Conservation (phyloP, 64 coral and sea anemone species). For the Hydrozoanthus tunicans region DNA sequence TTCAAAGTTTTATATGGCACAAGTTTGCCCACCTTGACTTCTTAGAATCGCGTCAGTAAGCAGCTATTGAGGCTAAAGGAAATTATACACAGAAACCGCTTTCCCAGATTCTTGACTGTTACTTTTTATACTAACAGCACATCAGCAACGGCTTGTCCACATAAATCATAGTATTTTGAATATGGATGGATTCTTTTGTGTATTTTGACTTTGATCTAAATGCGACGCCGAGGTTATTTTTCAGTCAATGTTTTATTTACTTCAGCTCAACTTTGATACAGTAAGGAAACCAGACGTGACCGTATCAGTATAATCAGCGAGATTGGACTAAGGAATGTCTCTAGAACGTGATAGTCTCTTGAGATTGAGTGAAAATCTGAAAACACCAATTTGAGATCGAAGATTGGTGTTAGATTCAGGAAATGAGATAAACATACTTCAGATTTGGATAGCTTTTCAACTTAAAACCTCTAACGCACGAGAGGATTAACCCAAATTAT, state of each 20-base stretch:
- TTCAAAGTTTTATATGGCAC: background rate
- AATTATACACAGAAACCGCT: too few species aligned
- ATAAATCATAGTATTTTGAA: too few species aligned
- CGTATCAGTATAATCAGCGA: background rate
- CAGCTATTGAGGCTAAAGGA: background rate
- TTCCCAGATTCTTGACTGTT: background rate
- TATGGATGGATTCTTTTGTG: background rate
- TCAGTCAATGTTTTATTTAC: background rate
- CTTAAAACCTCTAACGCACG: slow-evolving; percentile 45
- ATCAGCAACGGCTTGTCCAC: background rate
- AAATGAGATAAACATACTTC: slow-evolving; percentile 58
- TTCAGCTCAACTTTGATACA: background rate
- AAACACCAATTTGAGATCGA: background rate
- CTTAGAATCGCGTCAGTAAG: background rate
- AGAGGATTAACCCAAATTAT: slow-evolving; percentile 42
- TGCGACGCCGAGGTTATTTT: background rate
- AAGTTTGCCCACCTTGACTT: too few species aligned
- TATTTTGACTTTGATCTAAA: background rate
- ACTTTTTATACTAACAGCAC: background rate
- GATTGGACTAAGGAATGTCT: background rate
- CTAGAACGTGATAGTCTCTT: background rate
- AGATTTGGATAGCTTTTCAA: slow-evolving; percentile 38
- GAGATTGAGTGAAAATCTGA: background rate
- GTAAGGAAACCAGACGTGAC: background rate
- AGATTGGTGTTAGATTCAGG: slow-evolving; percentile 13